A percentile compares a stretch with the other conserved stretches of the same genome.
These are phyloP conservation scores for Dichetophora obliterata DNA, from an alignment of 2,888 invertebrate genomes.

Conservation along the genomic window DNA sequence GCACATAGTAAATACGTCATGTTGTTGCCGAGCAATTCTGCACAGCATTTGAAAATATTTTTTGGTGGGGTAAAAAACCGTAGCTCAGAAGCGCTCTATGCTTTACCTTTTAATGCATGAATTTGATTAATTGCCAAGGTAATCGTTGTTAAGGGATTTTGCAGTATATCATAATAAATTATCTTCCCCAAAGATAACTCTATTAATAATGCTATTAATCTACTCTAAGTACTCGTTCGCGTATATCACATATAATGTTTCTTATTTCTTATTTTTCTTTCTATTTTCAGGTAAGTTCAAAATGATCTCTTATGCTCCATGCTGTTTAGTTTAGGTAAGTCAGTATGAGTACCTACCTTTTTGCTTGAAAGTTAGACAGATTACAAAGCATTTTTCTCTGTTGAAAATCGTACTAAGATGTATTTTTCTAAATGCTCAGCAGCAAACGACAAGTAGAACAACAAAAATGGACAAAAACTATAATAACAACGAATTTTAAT, in stretches of 20 bases:
- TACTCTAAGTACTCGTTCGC: neutral
- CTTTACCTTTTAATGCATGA: neutral
- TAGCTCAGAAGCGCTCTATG: neutral
- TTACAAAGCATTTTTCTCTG: neutral
- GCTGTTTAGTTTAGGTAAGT: neutral
- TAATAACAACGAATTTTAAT: too few relatives aligned
- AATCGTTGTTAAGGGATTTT: constrained; percentile 9
- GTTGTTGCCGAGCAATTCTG: too few relatives aligned
- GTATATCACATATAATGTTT: neutral
- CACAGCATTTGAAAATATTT: too few relatives aligned
- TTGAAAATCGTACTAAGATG: neutral
- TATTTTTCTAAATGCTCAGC: neutral
- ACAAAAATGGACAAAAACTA: too few relatives aligned
- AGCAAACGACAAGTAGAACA: too few relatives aligned
- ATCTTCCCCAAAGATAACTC: constrained; percentile 2
- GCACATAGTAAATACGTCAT: too few relatives aligned
- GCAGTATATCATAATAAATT: constrained; percentile 19
- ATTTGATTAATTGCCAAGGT: constrained; percentile 25
- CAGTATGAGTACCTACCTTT: too few relatives aligned
- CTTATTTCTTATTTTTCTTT: neutral
- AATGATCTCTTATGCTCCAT: neutral
- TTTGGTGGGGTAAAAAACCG: too few relatives aligned
- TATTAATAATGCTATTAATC: neutral
- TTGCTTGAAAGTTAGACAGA: neutral
- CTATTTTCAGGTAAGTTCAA: neutral